Evolutionary conservation across 1,140 invertebrate genomes (phyloP), one percentile per base, ranked within the genome.

Genomic region (Apis florea): DNA sequence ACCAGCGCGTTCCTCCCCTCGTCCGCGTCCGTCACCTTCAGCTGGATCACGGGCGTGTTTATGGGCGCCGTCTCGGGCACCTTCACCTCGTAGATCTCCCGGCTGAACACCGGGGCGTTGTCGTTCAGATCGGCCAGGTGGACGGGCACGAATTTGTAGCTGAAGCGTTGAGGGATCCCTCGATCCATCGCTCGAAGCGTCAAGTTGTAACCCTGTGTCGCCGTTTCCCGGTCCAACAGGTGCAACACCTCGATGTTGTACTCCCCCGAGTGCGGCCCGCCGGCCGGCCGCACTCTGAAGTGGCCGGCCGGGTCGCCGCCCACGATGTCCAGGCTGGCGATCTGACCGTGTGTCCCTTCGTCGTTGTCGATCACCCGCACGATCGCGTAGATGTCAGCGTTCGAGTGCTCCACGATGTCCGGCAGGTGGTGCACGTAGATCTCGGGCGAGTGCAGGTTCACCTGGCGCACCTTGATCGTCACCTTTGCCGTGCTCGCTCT

Each of bases 331-430:
- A 99, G 94, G 63, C 94, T 95, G 17, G 95, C 95, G 53, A 99
- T 97, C 87, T 97, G 94, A 1, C 98, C 98, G 91, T 98, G 97
- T 8, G 96, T 94, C 0, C 98, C 98, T 54, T 94, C 93, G 92
- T 99, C 98, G 24, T 95, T 94, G 90, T 99, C 98, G 19, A 95
- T 95, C 0, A 98, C 97, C 26, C 95, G 95, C 3, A 99, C 95
- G 61, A 99, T 98, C 1, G 98, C 98, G 91, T 98, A 99, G 73
- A 98, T 97, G 88, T 98, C 96, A 0, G 96, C 96, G 85, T 97
- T 96, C 0, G 97, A 97, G 80, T 98, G 96, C 86, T 98, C 97
- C 11, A 97, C 94, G 31, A 98, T 95, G 79, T 97, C 95, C 0
- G 97, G 97, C 83, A 98, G 94, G 79, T 96, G 95, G 21, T 95